Percentiles rank a stretch among this genome's conserved stretches.
These are phyloP conservation scores for Tetramorium parvispinum DNA, from an alignment of 1,140 invertebrate species.

Conservation along the genomic window DNA sequence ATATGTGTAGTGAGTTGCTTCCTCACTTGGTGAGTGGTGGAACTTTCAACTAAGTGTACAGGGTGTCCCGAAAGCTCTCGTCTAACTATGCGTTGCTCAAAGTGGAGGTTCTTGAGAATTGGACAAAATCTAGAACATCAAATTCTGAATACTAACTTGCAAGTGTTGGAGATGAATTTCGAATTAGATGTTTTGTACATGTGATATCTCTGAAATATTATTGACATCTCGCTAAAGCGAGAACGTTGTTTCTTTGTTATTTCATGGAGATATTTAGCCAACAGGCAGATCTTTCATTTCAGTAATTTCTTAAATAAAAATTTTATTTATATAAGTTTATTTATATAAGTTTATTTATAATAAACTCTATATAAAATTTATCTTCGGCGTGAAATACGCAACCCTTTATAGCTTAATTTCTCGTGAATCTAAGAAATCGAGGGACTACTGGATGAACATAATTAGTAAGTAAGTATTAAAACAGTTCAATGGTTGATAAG, in stretches of 20 bases:
- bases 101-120: neutral
- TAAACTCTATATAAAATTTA: neutral
- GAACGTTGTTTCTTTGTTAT: neutral
- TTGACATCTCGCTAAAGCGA: neutral
- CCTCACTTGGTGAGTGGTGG: constrained; percentile 48
- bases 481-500: neutral
- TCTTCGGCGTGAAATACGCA: neutral
- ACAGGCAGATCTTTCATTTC: neutral
- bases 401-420: neutral
- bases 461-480: neutral
- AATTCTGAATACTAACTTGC: neutral
- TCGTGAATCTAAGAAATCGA: neutral
- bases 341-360: neutral
- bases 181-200: neutral
- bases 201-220: neutral
- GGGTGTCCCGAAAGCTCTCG: constrained; percentile 24
- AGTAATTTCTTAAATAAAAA: neutral
- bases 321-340: too few species aligned
- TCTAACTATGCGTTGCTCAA: neutral
- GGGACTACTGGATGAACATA: neutral
- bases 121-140: neutral
- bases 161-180: neutral
- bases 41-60: constrained; percentile 59
- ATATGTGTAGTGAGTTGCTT: constrained; percentile 44
- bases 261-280: neutral